These are phyloP conservation scores for Zaprionus capensis DNA, from an alignment of 1,140 invertebrate species.

Conservation along the genomic window DNA sequence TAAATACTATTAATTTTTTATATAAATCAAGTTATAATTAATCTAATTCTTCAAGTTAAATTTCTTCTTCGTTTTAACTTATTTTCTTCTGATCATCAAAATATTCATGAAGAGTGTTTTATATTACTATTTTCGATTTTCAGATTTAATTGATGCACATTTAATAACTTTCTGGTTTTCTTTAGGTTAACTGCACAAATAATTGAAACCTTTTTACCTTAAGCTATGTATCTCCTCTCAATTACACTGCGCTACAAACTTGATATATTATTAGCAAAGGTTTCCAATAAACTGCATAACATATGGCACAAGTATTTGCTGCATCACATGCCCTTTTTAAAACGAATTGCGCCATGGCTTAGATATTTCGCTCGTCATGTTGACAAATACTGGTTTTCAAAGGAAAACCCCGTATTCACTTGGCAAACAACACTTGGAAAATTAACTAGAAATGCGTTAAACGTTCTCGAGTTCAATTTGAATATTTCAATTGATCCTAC, in stretches of 20 bases:
- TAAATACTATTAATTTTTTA: no score
- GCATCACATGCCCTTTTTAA: neutral
- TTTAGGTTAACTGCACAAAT: no score
- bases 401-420: slow-evolving; percentile 1
- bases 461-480: neutral
- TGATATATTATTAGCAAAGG: slow-evolving; percentile 1
- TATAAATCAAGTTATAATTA: no score
- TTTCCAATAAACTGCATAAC: neutral
- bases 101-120: no score
- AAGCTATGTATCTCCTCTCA: neutral
- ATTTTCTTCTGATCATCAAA: no score
- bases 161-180: no score
- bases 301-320: neutral
- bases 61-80: no score
- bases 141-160: no score
- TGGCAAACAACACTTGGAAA: slow-evolving; percentile 1
- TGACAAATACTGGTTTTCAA: slow-evolving; percentile 7
- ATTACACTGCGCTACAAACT: neutral
- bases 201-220: no score
- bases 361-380: slow-evolving; percentile 5
- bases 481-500: neutral
- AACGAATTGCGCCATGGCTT: slow-evolving; percentile 6
- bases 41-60: no score
- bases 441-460: slow-evolving; percentile 10
- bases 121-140: no score